These are phyloP conservation scores for Pygmarrhopalites habei DNA, from an alignment of 1,140 invertebrate species.

Conservation along the genomic window DNA sequence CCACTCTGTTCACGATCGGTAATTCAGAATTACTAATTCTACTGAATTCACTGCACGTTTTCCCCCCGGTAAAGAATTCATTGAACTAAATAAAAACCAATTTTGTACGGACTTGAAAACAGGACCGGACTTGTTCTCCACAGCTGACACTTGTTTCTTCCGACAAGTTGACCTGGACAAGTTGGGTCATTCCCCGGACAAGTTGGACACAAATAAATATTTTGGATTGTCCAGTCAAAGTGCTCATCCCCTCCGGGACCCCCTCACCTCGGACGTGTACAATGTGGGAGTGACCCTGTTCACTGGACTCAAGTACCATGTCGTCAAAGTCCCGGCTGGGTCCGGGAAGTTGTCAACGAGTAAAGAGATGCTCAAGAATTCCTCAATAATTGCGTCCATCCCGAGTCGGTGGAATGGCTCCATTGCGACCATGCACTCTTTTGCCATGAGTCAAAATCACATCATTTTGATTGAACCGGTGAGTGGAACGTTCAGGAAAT, in stretches of 20 bases:
- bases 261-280: conserved; percentile 43
- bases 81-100: no score
- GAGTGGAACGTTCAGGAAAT: no score
- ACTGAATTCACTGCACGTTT: no score
- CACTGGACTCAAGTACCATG: conserved; percentile 39
- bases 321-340: conserved; percentile 41
- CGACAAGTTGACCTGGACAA: conserved; percentile 16
- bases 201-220: conserved; percentile 24
- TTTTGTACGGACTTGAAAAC: conserved; percentile 23
- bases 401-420: conserved; percentile 18
- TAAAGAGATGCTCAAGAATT: conserved; percentile 31
- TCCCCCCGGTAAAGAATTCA: no score
- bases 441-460: conserved; percentile 35
- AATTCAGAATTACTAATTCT: no score
- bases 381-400: conserved; percentile 23
- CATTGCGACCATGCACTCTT: conserved; percentile 36
- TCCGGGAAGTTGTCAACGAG: no score
- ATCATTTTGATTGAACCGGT: conserved; percentile 32
- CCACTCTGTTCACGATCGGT: conserved; percentile 21
- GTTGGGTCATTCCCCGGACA: conserved; percentile 12
- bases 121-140: conserved; percentile 11
- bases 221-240: conserved; percentile 21
- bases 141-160: conserved; percentile 25
- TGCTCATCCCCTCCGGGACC: conserved; percentile 39
- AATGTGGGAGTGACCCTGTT: conserved; percentile 43